phyloP scores from a whole-genome alignment of 2,888 invertebrate species.

The Lasioglossum leucozonium region DNA sequence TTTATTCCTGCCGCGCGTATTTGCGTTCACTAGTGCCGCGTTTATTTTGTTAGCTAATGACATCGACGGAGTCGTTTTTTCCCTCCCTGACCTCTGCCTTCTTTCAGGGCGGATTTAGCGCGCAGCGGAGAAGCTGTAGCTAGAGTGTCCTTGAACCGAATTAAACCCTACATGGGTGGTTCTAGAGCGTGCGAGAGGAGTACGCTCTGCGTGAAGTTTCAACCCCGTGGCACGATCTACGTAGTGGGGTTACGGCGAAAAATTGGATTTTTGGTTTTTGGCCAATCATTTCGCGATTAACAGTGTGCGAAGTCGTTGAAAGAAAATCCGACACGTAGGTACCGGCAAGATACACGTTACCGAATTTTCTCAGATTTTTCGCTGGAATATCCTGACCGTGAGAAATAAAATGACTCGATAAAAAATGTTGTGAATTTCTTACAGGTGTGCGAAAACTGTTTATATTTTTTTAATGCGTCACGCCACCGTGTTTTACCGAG shows the following conservation, averaged over 20 bases:
- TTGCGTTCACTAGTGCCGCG: constrained; percentile 3
- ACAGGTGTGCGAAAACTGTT: no score
- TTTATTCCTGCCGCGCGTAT: neutral
- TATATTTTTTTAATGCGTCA: no score
- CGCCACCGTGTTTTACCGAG: neutral
- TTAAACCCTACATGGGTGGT: neutral
- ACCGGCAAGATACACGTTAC: no score
- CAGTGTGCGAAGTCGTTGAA: neutral
- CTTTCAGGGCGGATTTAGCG: neutral
- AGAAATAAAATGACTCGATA: neutral
- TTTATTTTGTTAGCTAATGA: constrained; percentile 3
- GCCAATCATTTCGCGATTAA: neutral
- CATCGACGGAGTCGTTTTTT: neutral
- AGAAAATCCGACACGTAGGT: neutral
- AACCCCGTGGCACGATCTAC: neutral
- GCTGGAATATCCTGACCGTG: neutral
- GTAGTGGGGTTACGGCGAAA: neutral
- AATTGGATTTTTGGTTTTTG: neutral
- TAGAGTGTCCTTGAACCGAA: neutral
- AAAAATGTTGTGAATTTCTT: neutral
- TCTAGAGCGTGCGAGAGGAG: neutral
- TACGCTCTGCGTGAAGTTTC: neutral
- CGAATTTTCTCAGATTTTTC: neutral
- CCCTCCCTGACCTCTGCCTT: neutral
- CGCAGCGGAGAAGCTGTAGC: neutral